Conservation (phyloP, 2,888 invertebrate species). For the Seira ritae region DNA sequence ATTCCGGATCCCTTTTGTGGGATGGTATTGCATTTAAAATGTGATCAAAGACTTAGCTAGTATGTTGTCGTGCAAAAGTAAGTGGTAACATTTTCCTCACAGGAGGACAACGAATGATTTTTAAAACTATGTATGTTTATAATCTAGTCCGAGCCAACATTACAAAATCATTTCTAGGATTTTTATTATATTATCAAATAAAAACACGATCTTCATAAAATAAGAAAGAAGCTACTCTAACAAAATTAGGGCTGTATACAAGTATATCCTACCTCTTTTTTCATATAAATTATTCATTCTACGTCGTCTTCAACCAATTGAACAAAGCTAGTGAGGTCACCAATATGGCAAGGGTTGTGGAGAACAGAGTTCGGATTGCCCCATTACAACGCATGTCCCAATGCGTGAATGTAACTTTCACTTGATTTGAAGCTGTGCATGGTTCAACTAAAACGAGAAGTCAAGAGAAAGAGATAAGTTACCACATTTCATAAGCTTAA, state of each 20-base stretch:
- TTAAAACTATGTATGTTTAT: constrained; percentile 37
- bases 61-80: background rate
- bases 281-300: constrained; percentile 14
- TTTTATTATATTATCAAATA: constrained; percentile 29
- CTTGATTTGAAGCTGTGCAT: constrained; percentile 66
- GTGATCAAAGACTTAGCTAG: constrained; percentile 38
- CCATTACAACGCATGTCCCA: constrained; percentile 71
- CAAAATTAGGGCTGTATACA: constrained; percentile 2
- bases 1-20: background rate
- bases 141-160: constrained; percentile 59
- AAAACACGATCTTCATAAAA: no score
- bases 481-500: background rate
- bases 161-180: constrained; percentile 42
- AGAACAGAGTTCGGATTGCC: constrained; percentile 50
- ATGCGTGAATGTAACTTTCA: constrained; percentile 72
- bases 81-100: background rate
- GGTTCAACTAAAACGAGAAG: constrained; percentile 48
- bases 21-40: constrained; percentile 31
- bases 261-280: background rate
- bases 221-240: background rate
- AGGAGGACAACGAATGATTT: background rate
- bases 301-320: constrained; percentile 54
- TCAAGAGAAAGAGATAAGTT: background rate
- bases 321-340: constrained; percentile 44
- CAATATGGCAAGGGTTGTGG: constrained; percentile 53